Evolutionary conservation across 2,113 vertebrate genomes (phyloP).

Genomic region (Tapirus terrestris): DNA sequence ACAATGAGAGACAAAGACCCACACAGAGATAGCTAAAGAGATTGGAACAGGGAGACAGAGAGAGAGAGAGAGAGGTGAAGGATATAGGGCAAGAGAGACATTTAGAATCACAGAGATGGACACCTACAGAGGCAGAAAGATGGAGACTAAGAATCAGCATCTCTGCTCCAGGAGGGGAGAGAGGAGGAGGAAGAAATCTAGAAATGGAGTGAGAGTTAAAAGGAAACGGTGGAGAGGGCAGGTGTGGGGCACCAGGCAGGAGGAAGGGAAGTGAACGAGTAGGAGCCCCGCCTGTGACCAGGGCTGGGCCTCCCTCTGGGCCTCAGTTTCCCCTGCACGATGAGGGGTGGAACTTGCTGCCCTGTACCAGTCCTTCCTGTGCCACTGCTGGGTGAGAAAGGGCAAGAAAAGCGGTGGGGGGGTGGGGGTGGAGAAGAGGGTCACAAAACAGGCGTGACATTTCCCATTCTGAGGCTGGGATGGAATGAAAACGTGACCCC

Average conservation of each 20-base stretch:
- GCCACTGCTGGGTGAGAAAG: neutral
- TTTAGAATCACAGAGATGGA: neutral
- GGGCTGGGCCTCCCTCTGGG: neutral
- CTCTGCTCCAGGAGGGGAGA: neutral
- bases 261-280: too few species aligned
- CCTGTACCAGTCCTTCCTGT: fast-evolving
- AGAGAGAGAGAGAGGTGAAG: fast-evolving
- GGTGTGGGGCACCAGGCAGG: fast-evolving
- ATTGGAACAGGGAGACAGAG: neutral
- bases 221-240: fast-evolving
- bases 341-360: too few species aligned
- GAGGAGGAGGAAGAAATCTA: fast-evolving
- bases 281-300: neutral
- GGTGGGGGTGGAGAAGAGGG: neutral
- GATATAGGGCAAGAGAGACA: neutral
- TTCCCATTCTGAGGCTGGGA: neutral
- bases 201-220: fast-evolving
- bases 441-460: fast-evolving
- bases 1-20: fast-evolving
- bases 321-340: neutral
- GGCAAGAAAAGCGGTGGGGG: neutral
- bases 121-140: neutral
- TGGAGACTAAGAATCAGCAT: neutral
- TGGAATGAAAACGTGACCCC: fast-evolving
- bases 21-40: too few species aligned